A percentile compares a stretch with the other conserved stretches of the same genome.
These are phyloP conservation scores for Athetis lepigone DNA, from an alignment of 2,888 invertebrate species.

Conservation along the genomic window DNA sequence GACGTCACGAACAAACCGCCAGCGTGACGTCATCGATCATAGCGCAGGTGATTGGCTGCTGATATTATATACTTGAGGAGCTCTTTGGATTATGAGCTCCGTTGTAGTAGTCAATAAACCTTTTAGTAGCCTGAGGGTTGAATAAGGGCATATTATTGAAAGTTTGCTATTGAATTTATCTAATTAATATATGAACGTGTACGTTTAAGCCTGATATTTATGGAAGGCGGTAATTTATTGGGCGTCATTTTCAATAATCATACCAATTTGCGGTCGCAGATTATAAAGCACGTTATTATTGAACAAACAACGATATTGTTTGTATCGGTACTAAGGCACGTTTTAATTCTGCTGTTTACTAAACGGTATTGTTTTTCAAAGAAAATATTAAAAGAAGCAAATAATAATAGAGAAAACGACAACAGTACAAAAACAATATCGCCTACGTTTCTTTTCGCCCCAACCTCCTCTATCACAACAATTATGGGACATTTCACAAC, in stretches of 20 bases:
- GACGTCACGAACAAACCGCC: slow-evolving; percentile 28
- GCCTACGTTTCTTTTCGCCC: neutral
- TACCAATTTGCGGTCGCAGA: slow-evolving; percentile 8
- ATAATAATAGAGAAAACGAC: no score
- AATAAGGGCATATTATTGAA: neutral
- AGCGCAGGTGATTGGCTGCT: slow-evolving; percentile 31
- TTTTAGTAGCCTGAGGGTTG: neutral
- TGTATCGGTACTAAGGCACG: no score
- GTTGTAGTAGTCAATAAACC: neutral
- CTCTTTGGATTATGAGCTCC: neutral
- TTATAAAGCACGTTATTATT: neutral
- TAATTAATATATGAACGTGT: neutral
- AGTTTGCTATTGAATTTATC: slow-evolving; percentile 1
- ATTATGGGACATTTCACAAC: neutral
- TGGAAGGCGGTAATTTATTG: slow-evolving; percentile 11
- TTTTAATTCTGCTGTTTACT: no score
- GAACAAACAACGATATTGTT: slow-evolving; percentile 6
- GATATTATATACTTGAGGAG: neutral
- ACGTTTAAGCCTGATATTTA: slow-evolving; percentile 30
- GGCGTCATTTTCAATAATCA: slow-evolving; percentile 23
- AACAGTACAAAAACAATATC: no score
- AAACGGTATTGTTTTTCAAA: no score
- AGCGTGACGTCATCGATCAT: slow-evolving; percentile 48
- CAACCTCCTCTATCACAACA: neutral
- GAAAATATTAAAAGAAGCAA: no score